A percentile compares a stretch with the other conserved stretches of the same genome.
phyloP scores from a whole-genome alignment of 2,888 invertebrate genomes.

The Amblyteles armatorius region DNA sequence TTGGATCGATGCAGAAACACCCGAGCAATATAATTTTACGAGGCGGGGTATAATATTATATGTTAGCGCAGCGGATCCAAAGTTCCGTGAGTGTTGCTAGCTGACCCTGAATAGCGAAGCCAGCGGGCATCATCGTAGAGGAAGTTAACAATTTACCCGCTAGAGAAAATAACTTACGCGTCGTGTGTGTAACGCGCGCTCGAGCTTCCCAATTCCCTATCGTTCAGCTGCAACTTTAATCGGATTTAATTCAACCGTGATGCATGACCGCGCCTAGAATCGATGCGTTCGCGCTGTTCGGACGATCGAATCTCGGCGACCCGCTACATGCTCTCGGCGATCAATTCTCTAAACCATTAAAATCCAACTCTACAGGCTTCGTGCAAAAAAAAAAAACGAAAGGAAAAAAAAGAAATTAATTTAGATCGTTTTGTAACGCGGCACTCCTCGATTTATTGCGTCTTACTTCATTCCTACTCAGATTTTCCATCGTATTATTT shows the following conservation, averaged over 20 bases:
- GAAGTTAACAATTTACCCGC: slow-evolving; percentile 67
- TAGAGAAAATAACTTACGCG: slow-evolving; percentile 51
- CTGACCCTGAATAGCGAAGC: slow-evolving; percentile 61
- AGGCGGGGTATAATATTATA: slow-evolving; percentile 33
- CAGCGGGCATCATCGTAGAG: slow-evolving; percentile 47
- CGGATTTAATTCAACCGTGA: slow-evolving; percentile 55
- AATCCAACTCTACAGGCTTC: not conserved
- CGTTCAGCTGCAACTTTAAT: slow-evolving; percentile 64
- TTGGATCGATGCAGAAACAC: slow-evolving; percentile 49
- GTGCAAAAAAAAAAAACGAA: not conserved
- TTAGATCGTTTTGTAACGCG: not conserved
- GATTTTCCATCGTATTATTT: not conserved
- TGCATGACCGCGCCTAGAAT: slow-evolving; percentile 45
- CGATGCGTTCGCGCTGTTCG: slow-evolving; percentile 4
- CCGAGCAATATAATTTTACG: slow-evolving; percentile 30
- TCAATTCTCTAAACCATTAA: slow-evolving; percentile 6
- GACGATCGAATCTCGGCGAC: slow-evolving; percentile 18
- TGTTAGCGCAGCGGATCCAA: not conserved
- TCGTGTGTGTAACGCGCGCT: slow-evolving; percentile 23
- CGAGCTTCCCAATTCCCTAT: slow-evolving; percentile 53
- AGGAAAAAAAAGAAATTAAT: not conserved
- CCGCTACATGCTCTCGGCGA: not conserved
- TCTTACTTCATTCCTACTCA: not conserved
- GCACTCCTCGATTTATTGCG: not conserved
- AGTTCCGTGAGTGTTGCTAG: not conserved